Evolutionary conservation across 2,797 vertebrate species (phyloP).

Genomic region (Epinephelus awoara): DNA sequence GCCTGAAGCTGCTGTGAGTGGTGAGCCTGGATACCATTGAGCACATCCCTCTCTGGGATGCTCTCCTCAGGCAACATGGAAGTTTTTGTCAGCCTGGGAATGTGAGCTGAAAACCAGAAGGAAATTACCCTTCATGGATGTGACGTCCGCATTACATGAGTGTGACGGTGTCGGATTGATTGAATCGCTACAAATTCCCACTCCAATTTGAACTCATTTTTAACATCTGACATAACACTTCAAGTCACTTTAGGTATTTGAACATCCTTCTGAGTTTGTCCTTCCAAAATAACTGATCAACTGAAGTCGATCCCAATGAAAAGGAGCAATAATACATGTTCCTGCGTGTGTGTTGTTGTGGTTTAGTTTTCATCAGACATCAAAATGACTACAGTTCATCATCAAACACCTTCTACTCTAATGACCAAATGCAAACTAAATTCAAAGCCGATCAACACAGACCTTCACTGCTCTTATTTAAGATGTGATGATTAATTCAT

Average conservation of each 20-base stretch:
- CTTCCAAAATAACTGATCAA: constrained; percentile 6
- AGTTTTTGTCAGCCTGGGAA: constrained; percentile 41
- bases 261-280: constrained; percentile 34
- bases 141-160: constrained; percentile 43
- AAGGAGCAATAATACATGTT: neutral
- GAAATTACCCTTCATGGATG: constrained; percentile 70
- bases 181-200: constrained; percentile 43
- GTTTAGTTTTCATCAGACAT: neutral
- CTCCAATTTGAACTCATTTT: constrained; percentile 29
- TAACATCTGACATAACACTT: constrained; percentile 20
- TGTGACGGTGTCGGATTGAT: constrained; percentile 48
- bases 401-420: constrained; percentile 7
- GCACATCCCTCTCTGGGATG: constrained; percentile 48
- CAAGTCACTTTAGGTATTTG: constrained; percentile 22
- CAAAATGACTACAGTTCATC: neutral
- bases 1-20: constrained; percentile 47
- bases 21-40: constrained; percentile 51
- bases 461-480: constrained; percentile 12
- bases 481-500: constrained; percentile 15
- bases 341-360: constrained; percentile 1
- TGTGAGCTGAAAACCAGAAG: constrained; percentile 38
- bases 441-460: neutral
- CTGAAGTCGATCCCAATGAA: neutral
- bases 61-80: constrained; percentile 43
- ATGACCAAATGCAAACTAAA: neutral